Evolutionary conservation across 2,113 vertebrate species (phyloP), one percentile per base, ranked within the genome.

Genomic region (Sinosuthora webbiana): DNA sequence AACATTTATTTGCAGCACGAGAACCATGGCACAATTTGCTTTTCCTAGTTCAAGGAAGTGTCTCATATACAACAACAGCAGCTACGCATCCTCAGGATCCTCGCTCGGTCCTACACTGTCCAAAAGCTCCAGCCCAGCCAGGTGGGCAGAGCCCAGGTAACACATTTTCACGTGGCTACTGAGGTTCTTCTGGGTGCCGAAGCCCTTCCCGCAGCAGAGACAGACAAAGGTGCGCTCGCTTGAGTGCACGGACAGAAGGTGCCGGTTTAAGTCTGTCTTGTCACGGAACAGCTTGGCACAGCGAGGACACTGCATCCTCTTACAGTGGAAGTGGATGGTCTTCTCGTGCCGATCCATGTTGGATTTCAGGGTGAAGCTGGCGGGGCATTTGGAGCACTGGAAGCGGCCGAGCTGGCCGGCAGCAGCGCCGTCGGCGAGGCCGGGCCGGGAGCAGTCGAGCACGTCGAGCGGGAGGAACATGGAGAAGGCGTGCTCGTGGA

Each of bases 331-430:
- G 94, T 98, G 98, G 94, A 98, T 93, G 86, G 98, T 98, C 97
- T 99, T 98, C 75, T 98, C 97, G 1, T 98, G 98, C 17, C 97
- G 98, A 49, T 99, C 98, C 20, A 98, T 97, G 23, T 98, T 99
- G 73, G 98, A 99, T 87, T 98, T 98, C 85, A 98, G 97, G 1
- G 98, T 98, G 97, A 98, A 98, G 97, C 98, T 98, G 33, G 98
- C 97, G 0, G 98, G 98, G 65, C 98, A 99, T 35, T 97, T 97
- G 59, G 98, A 97, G 96, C 99, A 98, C 74, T 96, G 97, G 97
- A 99, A 99, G 94, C 98, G 98, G 5, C 95, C 64, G 2, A 98
- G 92, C 25, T 63, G 70, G 6, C 69, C 65, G 2, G 92, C 64
- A 8, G 95, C 63, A 14, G 92, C 15, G 7, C 39, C 28, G 59